A percentile compares a stretch with the other conserved stretches of the same genome.
These are phyloP conservation scores for Agrenia bidenticulata DNA, from an alignment of 2,888 invertebrate genomes.

Conservation along the genomic window DNA sequence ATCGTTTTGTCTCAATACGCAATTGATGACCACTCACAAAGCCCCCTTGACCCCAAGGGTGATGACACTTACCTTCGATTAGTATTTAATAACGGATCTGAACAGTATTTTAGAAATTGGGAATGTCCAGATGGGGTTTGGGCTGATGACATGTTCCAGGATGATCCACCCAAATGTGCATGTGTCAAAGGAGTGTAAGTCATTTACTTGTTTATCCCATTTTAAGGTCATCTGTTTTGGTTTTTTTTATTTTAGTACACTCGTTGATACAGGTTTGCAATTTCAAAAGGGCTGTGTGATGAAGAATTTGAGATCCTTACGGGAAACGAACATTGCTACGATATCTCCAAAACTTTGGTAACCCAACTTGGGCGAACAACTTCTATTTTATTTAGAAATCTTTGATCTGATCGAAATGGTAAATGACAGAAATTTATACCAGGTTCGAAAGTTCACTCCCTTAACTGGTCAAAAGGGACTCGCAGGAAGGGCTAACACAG, in stretches of 20 bases:
- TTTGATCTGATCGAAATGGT: too few species aligned
- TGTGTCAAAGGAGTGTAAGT: conserved; percentile 43
- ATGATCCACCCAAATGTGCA: conserved; percentile 22
- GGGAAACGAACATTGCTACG: conserved; percentile 38
- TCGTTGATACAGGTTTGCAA: conserved; percentile 25
- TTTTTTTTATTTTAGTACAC: too few species aligned
- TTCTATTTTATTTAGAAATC: too few species aligned
- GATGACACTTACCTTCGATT: conserved; percentile 19
- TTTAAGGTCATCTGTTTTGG: too few species aligned
- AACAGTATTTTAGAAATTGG: conserved; percentile 31
- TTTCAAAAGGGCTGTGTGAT: conserved; percentile 31
- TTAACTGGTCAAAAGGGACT: conserved; percentile 32
- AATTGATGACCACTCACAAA: conserved; percentile 1
- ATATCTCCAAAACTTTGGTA: conserved; percentile 21
- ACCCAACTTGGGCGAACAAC: too few species aligned
- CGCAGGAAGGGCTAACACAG: conserved; percentile 33
- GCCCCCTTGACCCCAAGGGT: conserved; percentile 3
- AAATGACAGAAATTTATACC: background rate
- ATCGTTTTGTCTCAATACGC: too few species aligned
- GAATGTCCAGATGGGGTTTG: conserved; percentile 43
- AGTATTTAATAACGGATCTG: conserved; percentile 18
- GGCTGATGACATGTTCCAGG: conserved; percentile 28
- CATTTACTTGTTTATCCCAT: too few species aligned
- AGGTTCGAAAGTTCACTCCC: conserved; percentile 35
- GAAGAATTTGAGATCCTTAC: conserved; percentile 37